A percentile compares a stretch with the other conserved stretches of the same genome.
Conservation (phyloP, 2,113 vertebrate genomes). For the Hippolais icterina region DNA sequence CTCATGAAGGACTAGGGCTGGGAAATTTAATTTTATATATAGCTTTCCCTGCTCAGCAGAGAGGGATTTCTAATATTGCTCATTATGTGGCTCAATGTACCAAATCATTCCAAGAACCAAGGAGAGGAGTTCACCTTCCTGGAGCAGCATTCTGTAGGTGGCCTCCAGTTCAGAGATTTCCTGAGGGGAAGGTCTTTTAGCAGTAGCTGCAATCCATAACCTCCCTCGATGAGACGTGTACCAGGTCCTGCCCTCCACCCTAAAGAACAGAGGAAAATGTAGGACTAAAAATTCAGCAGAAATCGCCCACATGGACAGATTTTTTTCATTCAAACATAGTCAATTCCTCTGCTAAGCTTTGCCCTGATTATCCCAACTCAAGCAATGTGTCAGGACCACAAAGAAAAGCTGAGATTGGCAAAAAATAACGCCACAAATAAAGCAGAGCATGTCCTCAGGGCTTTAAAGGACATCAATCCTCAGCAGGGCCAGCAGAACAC, state of each 20-base stretch:
- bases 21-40: neutral
- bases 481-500: neutral
- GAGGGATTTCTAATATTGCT: neutral
- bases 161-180: conserved; percentile 87
- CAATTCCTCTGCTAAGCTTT: neutral
- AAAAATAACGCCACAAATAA: neutral
- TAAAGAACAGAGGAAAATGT: conserved; percentile 52
- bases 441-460: neutral
- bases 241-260: conserved; percentile 95
- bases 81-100: neutral
- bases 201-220: conserved; percentile 95
- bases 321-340: neutral
- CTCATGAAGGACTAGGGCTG: neutral
- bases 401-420: neutral
- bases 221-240: conserved; percentile 92
- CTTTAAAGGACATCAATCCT: neutral
- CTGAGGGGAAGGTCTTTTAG: conserved; percentile 86
- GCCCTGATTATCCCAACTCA: neutral
- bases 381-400: neutral
- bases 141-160: conserved; percentile 81
- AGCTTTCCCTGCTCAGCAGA: neutral
- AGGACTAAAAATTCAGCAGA: neutral
- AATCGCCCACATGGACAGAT: neutral
- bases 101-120: neutral
- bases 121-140: conserved; percentile 75